These are phyloP conservation scores for Ceyx cyanopectus DNA, from an alignment of 2,113 vertebrate species.

Conservation along the genomic window DNA sequence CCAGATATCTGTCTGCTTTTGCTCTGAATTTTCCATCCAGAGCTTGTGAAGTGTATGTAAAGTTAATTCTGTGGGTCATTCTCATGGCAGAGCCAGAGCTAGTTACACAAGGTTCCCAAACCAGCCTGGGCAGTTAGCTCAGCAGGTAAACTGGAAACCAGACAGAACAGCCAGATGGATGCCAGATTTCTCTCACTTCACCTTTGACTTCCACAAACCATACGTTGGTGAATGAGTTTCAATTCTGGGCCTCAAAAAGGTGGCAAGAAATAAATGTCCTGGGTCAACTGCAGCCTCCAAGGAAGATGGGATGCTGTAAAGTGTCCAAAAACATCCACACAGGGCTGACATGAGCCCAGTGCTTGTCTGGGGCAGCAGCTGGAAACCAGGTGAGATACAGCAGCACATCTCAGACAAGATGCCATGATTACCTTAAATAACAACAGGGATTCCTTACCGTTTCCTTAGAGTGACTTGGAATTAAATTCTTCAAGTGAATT, in stretches of 20 bases:
- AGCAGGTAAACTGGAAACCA: neutral
- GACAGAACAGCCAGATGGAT: neutral
- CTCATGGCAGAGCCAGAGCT: neutral
- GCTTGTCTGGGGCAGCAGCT: neutral
- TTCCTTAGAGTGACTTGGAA: neutral
- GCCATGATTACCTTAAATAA: neutral
- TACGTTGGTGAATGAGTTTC: neutral
- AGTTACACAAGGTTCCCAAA: neutral
- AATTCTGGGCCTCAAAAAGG: neutral
- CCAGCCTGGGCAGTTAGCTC: neutral
- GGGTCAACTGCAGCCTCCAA: neutral
- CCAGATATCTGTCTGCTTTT: constrained; percentile 33
- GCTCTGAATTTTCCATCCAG: constrained; percentile 34
- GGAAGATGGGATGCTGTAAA: neutral
- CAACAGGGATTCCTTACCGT: neutral
- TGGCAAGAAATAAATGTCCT: neutral
- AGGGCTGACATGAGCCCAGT: neutral
- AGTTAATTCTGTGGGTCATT: constrained; percentile 1
- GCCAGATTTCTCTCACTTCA: neutral
- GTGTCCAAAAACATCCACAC: neutral
- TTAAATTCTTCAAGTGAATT: neutral
- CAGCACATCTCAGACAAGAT: neutral
- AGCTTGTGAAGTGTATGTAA: neutral
- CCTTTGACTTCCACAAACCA: neutral
- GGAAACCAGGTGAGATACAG: neutral